phyloP scores from a whole-genome alignment of 2,113 vertebrate genomes.

The Prochilodus magdalenae region DNA sequence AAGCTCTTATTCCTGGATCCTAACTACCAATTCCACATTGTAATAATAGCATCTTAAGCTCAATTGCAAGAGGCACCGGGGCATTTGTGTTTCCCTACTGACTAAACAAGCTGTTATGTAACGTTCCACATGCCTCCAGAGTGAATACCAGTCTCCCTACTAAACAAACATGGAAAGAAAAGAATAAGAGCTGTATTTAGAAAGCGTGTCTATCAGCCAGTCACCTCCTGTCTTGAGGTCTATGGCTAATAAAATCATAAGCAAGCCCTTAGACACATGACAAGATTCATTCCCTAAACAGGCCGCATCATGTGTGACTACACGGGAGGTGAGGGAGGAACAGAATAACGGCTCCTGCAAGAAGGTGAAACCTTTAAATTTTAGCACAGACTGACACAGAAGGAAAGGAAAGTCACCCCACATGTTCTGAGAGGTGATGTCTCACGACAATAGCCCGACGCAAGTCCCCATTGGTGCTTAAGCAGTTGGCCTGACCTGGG shows the following conservation, averaged over 20 bases:
- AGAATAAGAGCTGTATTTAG: slow-evolving; percentile 27
- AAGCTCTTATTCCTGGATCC: too few species aligned
- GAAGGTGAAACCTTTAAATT: slow-evolving; percentile 28
- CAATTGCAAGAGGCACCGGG: neutral
- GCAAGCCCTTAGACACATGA: slow-evolving; percentile 68
- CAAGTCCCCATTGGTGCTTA: slow-evolving; percentile 28
- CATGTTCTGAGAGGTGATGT: slow-evolving; percentile 9
- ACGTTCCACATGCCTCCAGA: neutral
- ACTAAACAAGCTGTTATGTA: neutral
- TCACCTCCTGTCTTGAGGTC: slow-evolving; percentile 34
- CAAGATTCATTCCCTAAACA: slow-evolving; percentile 72
- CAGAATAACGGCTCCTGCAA: neutral
- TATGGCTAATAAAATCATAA: slow-evolving; percentile 70
- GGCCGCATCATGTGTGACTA: slow-evolving; percentile 42
- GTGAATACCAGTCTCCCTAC: neutral
- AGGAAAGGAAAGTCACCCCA: slow-evolving; percentile 10
- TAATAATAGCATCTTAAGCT: neutral
- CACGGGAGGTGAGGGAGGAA: slow-evolving; percentile 24
- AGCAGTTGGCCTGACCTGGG: slow-evolving; percentile 39
- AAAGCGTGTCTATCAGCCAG: slow-evolving; percentile 45
- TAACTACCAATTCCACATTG: neutral
- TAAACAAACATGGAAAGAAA: slow-evolving; percentile 2
- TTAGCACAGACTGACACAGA: neutral
- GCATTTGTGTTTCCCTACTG: neutral
- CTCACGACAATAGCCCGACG: slow-evolving; percentile 9